Base-by-base conservation (phyloP, 2,888 invertebrate species). In the Nomada lathburiana region DNA sequence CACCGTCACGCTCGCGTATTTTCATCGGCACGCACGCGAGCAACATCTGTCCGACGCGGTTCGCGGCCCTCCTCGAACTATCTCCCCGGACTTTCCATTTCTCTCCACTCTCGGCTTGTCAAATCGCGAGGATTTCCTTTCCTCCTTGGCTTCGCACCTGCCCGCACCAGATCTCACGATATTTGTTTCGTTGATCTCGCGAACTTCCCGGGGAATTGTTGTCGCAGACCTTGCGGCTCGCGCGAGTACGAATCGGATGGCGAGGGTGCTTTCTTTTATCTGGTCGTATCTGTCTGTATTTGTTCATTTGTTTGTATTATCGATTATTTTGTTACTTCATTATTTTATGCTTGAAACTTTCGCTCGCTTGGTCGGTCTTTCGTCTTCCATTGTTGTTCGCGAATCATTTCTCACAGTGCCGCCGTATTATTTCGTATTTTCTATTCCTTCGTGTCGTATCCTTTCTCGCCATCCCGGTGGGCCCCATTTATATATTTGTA, bases 1-100 rank as follows among this genome's bases (percentile, higher is more conserved):
- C 59, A 83, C 85, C 75, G 76, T 74, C 65, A 80, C 70, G 59
- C 71, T 67, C 86, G 78, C 76, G 81, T 75, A 80, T 75, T 86
- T 80, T 75, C 84, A 84, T 77, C 75, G 83, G 74, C 73, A 76
- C 62, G 85, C 87, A 84, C 73, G 79, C 86, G 65, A 80, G 71
- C 63, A 70, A 72, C 73, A 80, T 76, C 80, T 74, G 84, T 52
- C 69, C 76, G 52, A 57, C 44, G 64, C 67, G 60, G 26, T 36
- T 65, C 64, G 29, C 65, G 23, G 11, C 63, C 59, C 57, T 29
- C 26, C 29, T 5, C 55, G 18, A 42, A 42, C 47, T 47, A 52
- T 26, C 62, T 36, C 26, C 50, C 42, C n/a, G 47, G n/a, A 26
- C 67, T 62, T 36, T 23, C 53, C 29, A 52, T 60, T 67, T 65